Evolutionary conservation across 2,888 invertebrate species (phyloP).

Genomic region (Torymus auratus): DNA sequence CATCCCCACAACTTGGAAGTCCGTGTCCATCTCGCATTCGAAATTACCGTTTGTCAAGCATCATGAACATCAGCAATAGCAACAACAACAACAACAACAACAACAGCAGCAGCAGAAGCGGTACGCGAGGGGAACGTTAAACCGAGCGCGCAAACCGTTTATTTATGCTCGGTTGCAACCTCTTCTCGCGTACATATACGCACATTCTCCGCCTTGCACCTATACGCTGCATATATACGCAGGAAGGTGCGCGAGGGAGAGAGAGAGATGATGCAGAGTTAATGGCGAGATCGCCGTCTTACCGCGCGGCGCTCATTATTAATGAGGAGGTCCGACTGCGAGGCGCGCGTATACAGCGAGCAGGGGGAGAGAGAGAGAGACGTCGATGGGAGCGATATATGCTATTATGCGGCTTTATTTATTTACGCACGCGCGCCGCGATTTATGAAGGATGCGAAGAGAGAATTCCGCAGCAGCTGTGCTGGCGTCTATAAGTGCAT

Average conservation of each 20-base stretch:
- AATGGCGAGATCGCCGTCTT: slow-evolving; percentile 39
- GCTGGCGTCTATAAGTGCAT: no score
- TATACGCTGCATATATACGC: no score
- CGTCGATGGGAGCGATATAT: slow-evolving; percentile 25
- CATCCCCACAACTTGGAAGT: no score
- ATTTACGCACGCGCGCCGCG: slow-evolving; percentile 29
- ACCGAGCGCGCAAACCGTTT: not conserved
- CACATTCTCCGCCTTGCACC: no score
- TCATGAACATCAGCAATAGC: no score
- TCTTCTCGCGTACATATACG: no score
- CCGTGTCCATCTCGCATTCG: no score
- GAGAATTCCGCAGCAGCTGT: slow-evolving; percentile 20
- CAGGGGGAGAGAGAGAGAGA: not conserved
- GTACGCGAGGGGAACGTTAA: no score
- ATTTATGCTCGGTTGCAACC: slow-evolving; percentile 8
- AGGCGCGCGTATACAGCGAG: not conserved
- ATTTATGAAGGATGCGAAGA: slow-evolving; percentile 38
- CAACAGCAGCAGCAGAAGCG: no score
- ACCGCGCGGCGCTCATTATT: slow-evolving; percentile 24
- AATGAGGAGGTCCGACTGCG: slow-evolving; percentile 11
- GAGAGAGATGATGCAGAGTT: not conserved
- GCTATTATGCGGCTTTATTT: slow-evolving; percentile 45
- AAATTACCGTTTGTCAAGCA: no score
- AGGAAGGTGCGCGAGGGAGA: no score
- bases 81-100: no score